phyloP scores from a whole-genome alignment of 2,888 invertebrate species.

The Pocota personata region DNA sequence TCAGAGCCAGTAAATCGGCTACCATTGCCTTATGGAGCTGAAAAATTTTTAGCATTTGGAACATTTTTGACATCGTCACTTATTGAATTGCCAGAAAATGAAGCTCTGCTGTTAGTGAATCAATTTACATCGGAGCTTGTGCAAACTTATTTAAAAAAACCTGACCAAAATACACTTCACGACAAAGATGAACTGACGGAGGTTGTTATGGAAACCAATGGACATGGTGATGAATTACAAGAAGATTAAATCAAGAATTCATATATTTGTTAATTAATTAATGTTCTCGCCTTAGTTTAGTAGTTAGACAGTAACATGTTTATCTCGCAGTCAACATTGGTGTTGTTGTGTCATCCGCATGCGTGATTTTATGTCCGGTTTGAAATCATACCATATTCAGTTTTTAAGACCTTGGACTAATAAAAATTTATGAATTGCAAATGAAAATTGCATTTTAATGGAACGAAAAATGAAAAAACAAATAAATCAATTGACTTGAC shows the following conservation, averaged over 20 bases:
- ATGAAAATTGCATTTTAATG: not conserved
- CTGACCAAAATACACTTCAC: not conserved
- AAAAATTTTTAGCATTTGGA: slow-evolving; percentile 79
- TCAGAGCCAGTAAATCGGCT: not conserved
- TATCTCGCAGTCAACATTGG: not conserved
- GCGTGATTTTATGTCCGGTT: not conserved
- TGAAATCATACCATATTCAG: not conserved
- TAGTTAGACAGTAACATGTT: slow-evolving; percentile 1
- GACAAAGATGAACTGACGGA: not conserved
- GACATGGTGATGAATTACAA: slow-evolving; percentile 26
- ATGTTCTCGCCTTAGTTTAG: slow-evolving; percentile 32
- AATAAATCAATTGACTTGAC: too few relatives aligned
- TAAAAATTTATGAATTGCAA: slow-evolving; percentile 6
- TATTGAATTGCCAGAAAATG: slow-evolving; percentile 78
- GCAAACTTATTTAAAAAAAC: slow-evolving; percentile 60
- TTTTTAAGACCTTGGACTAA: not conserved
- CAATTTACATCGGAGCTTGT: slow-evolving; percentile 78
- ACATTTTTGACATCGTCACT: slow-evolving; percentile 78
- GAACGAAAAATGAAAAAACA: not conserved
- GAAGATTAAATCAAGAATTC: slow-evolving; percentile 1
- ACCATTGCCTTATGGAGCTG: slow-evolving; percentile 42
- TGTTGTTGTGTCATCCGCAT: not conserved
- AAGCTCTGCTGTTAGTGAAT: slow-evolving; percentile 77
- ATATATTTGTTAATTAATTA: slow-evolving; percentile 6
- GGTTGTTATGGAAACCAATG: slow-evolving; percentile 35